A percentile compares a stretch with the other conserved stretches of the same genome.
phyloP scores from a whole-genome alignment of 2,113 vertebrate genomes.

The Neotragus moschatus region DNA sequence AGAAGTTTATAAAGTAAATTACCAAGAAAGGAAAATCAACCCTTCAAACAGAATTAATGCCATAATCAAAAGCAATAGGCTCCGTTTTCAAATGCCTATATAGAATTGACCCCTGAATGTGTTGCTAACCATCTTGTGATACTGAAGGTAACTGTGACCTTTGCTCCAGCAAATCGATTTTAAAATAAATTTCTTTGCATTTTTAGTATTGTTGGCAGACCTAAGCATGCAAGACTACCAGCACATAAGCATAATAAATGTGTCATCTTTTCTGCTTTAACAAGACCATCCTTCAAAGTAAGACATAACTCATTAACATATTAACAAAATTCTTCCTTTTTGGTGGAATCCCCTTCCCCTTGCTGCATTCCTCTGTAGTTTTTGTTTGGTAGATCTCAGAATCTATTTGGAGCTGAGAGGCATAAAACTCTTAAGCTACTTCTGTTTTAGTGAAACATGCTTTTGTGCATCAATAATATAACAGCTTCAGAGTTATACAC shows the following conservation, averaged over 20 bases:
- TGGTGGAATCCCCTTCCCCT: background rate
- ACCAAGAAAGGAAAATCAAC: background rate
- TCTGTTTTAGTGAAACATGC: conserved; percentile 7
- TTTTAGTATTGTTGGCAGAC: conserved; percentile 11
- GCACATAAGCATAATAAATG: background rate
- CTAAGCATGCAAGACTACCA: background rate
- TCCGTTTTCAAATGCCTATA: conserved; percentile 18
- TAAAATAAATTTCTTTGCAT: conserved; percentile 5
- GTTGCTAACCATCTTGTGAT: background rate
- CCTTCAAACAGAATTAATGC: conserved; percentile 25
- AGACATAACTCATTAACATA: background rate
- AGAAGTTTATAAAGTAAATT: background rate
- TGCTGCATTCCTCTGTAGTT: background rate
- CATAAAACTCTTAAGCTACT: background rate
- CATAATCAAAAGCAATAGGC: background rate
- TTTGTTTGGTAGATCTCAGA: background rate
- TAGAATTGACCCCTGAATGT: background rate
- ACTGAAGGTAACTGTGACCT: background rate
- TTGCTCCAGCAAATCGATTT: background rate
- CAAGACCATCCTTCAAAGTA: conserved; percentile 2
- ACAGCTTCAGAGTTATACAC: background rate
- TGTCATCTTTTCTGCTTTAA: background rate
- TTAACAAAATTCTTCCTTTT: background rate
- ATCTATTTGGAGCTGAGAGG: background rate
- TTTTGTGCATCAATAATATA: background rate